A percentile compares a stretch with the other conserved stretches of the same genome.
These are phyloP conservation scores for Apeltes quadracus DNA, from an alignment of 2,113 vertebrate genomes.

Conservation along the genomic window DNA sequence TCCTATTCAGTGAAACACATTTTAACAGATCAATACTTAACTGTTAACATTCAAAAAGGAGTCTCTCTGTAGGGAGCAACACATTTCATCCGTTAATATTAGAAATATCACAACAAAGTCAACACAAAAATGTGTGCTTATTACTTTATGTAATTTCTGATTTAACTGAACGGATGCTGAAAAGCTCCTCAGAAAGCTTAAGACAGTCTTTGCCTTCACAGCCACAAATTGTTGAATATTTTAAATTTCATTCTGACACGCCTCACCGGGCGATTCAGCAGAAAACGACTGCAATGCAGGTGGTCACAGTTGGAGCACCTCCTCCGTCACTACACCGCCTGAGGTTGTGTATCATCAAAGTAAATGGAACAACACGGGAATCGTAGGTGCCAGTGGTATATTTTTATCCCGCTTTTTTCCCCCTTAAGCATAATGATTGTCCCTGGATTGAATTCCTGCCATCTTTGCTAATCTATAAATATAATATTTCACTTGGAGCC, in stretches of 20 bases:
- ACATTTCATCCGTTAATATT: background rate
- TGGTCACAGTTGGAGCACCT: slow-evolving; percentile 13
- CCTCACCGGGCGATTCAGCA: background rate
- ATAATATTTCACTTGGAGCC: background rate
- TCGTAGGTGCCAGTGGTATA: background rate
- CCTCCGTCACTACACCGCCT: background rate
- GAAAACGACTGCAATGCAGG: background rate
- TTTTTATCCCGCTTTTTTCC: background rate
- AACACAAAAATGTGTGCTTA: background rate
- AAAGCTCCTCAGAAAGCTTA: background rate
- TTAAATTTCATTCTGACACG: slow-evolving; percentile 2
- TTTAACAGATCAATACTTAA: background rate
- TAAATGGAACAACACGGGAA: background rate
- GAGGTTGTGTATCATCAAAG: background rate
- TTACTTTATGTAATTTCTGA: too few relatives aligned
- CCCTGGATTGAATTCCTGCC: background rate
- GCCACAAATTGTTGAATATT: background rate
- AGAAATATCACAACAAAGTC: background rate
- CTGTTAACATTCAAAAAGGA: background rate
- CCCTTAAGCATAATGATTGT: background rate
- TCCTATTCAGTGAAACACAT: background rate
- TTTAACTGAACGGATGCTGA: background rate
- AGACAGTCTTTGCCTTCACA: background rate
- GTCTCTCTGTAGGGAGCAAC: background rate
- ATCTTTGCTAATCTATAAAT: background rate